Evolutionary conservation across 2,113 vertebrate species (phyloP), one percentile per base, ranked within the genome.

Genomic region (Synodontis membranacea): DNA sequence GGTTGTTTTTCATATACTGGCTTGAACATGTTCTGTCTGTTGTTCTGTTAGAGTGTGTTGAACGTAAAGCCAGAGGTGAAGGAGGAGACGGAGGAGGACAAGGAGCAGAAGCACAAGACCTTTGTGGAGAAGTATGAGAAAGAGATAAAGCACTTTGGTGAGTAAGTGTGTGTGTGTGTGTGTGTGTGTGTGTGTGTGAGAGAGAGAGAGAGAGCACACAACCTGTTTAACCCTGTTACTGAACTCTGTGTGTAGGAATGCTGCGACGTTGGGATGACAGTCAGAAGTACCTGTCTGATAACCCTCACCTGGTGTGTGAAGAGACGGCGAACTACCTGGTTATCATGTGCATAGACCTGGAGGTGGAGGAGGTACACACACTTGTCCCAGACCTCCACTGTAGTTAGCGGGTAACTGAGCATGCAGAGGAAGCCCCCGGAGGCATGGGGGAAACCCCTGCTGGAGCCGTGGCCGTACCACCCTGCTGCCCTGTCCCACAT

Each of bases 341-440:
- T 68, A 98, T 99, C 90, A 98, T 97, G 97, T 98, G 97, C 91
- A 99, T 99, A 4, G 98, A 99, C 74, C 95, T 99, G 78, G 97
- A 98, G 91, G 97, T 98, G 83, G 97, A 98, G 39, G 97, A 98
- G 97, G 89, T 90, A 80, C 5, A 25, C 19, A 80, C 19, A 37
- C 31, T 7, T 44, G 68, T 42, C 28, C 25, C 25, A 14, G 15
- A n/a, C 42, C 44, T 31, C 66, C 37, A 23, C 19, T 0, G 0
- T 19, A n/a, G 58, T 11, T 62, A 14, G 60, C 1, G 60, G 14
- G 60, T 62, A 31, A 34, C 1, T 31, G 62, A 37, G 14, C n/a
- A n/a, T n/a, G n/a, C n/a, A n/a, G n/a, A n/a, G n/a, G n/a, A n/a
- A n/a, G n/a, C n/a, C n/a, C n/a, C n/a, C n/a, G n/a, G n/a, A n/a